A percentile compares a stretch with the other conserved stretches of the same genome.
Evolutionary conservation across 2,113 vertebrate genomes (phyloP).

Genomic region (Xiphophorus maculatus): DNA sequence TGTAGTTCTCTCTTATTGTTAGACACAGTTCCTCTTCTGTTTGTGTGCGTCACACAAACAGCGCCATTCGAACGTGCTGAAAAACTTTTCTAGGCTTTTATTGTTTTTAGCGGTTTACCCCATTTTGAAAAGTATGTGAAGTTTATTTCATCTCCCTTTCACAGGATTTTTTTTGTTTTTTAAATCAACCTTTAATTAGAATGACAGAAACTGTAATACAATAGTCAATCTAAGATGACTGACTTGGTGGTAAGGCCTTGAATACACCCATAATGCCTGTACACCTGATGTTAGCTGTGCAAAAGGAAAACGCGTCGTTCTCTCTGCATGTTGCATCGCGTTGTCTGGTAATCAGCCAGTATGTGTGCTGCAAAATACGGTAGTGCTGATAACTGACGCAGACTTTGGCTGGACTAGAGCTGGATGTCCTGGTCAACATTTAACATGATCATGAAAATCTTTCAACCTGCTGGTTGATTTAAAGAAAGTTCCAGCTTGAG

Average conservation of each 20-base stretch:
- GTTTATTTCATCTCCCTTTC: background rate
- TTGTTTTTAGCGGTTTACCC: background rate
- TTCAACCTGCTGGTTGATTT: background rate
- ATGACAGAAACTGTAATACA: background rate
- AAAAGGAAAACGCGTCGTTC: no score
- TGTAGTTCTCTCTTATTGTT: background rate
- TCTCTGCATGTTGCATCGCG: background rate
- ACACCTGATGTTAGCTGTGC: no score
- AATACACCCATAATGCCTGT: no score
- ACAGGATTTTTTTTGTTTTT: background rate
- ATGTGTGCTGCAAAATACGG: constrained; percentile 1
- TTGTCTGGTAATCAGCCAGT: background rate
- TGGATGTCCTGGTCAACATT: constrained; percentile 1
- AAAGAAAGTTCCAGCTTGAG: background rate
- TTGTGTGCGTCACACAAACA: background rate
- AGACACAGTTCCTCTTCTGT: background rate
- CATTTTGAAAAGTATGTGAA: no score
- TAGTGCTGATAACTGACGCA: background rate
- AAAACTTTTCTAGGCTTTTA: no score
- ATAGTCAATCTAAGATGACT: background rate
- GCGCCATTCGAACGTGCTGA: background rate
- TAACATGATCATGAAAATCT: background rate
- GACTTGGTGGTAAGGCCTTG: background rate
- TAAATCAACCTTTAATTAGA: background rate
- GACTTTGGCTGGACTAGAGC: constrained; percentile 15